Conservation (phyloP, 2,888 invertebrate species). For the Rhagium mordax region DNA sequence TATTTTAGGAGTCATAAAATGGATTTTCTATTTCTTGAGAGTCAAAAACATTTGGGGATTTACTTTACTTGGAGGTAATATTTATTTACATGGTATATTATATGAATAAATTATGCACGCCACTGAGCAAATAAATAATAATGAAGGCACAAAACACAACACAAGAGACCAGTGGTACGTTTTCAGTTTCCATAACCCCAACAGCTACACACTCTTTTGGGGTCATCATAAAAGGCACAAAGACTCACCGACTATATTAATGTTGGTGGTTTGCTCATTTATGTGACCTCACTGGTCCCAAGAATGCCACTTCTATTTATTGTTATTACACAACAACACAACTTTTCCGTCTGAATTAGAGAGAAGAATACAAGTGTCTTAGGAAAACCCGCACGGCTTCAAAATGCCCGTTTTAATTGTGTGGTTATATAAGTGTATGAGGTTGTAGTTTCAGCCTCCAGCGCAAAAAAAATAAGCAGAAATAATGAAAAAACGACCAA, state of each 20-base stretch:
- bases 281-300: conserved; percentile 21
- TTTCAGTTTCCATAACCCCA: conserved; percentile 26
- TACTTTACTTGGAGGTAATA: not conserved
- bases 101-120: not conserved
- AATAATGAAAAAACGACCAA: too few relatives aligned
- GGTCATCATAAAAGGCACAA: conserved; percentile 24
- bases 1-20: too few relatives aligned
- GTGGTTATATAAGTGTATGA: too few relatives aligned
- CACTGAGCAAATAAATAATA: not conserved
- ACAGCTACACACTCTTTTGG: conserved; percentile 14
- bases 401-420: too few relatives aligned
- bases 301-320: conserved; percentile 29
- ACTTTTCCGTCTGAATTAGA: not conserved
- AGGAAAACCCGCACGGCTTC: too few relatives aligned
- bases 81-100: not conserved
- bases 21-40: too few relatives aligned
- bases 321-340: not conserved
- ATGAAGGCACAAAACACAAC: not conserved
- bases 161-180: conserved; percentile 12
- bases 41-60: not conserved
- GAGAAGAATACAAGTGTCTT: not conserved
- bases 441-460: too few relatives aligned
- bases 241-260: conserved; percentile 23
- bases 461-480: too few relatives aligned
- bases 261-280: conserved; percentile 31